Percentiles rank a stretch among this genome's conserved stretches.
These are phyloP conservation scores for Galaxias olidus DNA, from an alignment of 2,797 vertebrate genomes.

Conservation along the genomic window DNA sequence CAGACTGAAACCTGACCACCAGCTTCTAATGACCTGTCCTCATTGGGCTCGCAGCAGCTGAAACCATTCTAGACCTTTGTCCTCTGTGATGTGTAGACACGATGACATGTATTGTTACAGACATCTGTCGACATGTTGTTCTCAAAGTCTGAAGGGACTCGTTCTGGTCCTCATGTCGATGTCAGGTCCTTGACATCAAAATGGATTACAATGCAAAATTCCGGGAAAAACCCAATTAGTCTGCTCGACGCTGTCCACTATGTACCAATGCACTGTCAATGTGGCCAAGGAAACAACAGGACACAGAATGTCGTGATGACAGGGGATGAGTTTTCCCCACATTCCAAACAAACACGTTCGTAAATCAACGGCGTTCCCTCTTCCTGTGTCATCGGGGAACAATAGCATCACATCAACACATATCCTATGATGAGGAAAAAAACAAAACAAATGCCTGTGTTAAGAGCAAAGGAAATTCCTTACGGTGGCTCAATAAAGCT, in stretches of 20 bases:
- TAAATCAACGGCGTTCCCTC: conserved; percentile 11
- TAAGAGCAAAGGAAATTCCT: neutral
- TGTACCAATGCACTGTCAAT: neutral
- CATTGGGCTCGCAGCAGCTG: conserved; percentile 1
- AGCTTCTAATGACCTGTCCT: neutral
- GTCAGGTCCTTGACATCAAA: no score
- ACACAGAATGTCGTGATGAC: conserved; percentile 6
- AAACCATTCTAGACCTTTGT: neutral
- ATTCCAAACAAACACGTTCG: conserved; percentile 19
- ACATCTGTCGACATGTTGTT: no score
- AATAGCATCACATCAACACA: no score
- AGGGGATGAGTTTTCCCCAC: neutral
- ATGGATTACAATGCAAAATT: neutral
- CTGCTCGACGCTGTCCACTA: no score
- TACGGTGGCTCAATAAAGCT: no score
- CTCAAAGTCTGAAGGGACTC: no score
- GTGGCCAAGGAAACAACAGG: conserved; percentile 4
- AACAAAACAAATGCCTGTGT: no score
- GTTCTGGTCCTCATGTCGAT: no score
- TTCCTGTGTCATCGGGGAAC: conserved; percentile 2
- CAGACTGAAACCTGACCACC: conserved; percentile 16
- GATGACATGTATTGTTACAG: no score
- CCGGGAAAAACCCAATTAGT: no score
- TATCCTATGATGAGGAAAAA: no score
- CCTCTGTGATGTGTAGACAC: no score